A percentile compares a stretch with the other conserved stretches of the same genome.
These are phyloP conservation scores for Eufriesea mexicana DNA, from an alignment of 1,140 invertebrate genomes.

Conservation along the genomic window DNA sequence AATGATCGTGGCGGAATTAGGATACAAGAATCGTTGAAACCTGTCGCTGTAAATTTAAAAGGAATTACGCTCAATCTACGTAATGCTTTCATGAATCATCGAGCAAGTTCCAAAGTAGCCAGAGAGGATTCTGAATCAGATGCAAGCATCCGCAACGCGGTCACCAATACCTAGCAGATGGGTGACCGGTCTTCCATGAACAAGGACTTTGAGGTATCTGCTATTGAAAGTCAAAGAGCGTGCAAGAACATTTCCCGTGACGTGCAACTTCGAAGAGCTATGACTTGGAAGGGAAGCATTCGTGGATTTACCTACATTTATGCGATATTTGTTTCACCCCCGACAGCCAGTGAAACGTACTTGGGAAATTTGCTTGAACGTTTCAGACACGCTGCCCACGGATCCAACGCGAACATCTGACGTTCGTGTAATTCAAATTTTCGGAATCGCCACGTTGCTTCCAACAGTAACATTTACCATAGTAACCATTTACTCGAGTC, in stretches of 20 bases:
- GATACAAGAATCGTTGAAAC: too few relatives aligned
- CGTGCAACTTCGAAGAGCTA: background rate
- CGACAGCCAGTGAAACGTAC: background rate
- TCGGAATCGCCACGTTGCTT: background rate
- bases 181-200: background rate
- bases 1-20: too few relatives aligned
- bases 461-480: too few relatives aligned
- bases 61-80: background rate
- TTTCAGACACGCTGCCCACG: background rate
- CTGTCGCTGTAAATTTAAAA: background rate
- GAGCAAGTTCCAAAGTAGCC: background rate
- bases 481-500: background rate
- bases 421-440: background rate
- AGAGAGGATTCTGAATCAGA: slow-evolving; percentile 4
- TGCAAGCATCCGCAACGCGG: background rate
- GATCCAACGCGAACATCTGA: background rate
- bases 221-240: slow-evolving; percentile 34
- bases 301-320: background rate
- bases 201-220: slow-evolving; percentile 9
- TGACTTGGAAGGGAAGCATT: background rate
- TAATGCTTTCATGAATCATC: background rate
- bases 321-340: background rate
- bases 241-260: slow-evolving; percentile 19
- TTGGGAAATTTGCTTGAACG: background rate
- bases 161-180: slow-evolving; percentile 4